phyloP scores from a whole-genome alignment of 1,140 invertebrate species.

The Bradynema listronoti region DNA sequence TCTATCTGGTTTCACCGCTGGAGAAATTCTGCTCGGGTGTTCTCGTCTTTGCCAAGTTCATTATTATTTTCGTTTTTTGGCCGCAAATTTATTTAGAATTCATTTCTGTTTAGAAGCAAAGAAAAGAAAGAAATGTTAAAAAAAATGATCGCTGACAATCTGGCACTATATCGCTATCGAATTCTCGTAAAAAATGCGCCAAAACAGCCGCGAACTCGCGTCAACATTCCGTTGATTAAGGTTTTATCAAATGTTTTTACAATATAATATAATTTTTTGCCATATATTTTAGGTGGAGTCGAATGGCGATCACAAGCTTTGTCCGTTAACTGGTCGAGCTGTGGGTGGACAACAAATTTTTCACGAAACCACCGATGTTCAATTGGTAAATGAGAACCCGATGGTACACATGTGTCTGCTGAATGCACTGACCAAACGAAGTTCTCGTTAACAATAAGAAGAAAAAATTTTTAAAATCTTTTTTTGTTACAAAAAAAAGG shows the following conservation, averaged over 20 bases:
- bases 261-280: not conserved
- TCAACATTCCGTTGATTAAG: conserved; percentile 24
- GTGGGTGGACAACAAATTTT: not conserved
- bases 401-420: conserved; percentile 2
- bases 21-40: conserved; percentile 21
- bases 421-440: conserved; percentile 15
- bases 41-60: conserved; percentile 22
- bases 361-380: conserved; percentile 21
- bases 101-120: conserved; percentile 4
- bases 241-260: not conserved
- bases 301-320: conserved; percentile 9
- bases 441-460: not conserved
- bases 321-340: conserved; percentile 12
- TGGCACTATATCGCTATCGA: conserved; percentile 16
- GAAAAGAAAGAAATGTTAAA: conserved; percentile 18
- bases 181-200: conserved; percentile 15
- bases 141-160: conserved; percentile 3
- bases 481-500: not conserved
- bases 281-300: conserved; percentile 4
- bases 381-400: conserved; percentile 3
- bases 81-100: not conserved
- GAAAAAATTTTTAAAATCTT: not conserved
- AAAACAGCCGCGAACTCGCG: not conserved
- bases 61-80: conserved; percentile 10
- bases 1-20: conserved; percentile 13